A percentile compares a stretch with the other conserved stretches of the same genome.
Conservation (phyloP, 2,888 invertebrate genomes). For the Ramazzottius varieornatus region DNA sequence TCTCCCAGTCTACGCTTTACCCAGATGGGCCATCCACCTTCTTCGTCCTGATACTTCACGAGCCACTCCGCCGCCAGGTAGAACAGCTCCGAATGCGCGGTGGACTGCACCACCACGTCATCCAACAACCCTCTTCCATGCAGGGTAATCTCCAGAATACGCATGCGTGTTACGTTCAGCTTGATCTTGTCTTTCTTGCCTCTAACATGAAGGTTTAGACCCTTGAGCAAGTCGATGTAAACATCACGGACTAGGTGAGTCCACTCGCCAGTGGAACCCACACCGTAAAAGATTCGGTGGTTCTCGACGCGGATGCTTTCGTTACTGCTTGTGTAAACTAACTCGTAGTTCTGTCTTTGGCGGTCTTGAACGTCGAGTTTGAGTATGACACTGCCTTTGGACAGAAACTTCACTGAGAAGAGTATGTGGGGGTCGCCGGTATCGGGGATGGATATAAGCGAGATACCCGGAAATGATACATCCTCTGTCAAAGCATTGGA, state of each 20-base stretch:
- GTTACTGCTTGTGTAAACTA: constrained; percentile 54
- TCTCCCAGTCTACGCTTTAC: constrained; percentile 41
- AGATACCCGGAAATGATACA: not conserved
- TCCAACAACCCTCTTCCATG: constrained; percentile 44
- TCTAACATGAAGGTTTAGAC: constrained; percentile 27
- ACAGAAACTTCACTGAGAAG: not conserved
- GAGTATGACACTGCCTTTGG: not conserved
- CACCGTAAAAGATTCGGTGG: constrained; percentile 56
- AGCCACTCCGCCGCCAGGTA: constrained; percentile 80
- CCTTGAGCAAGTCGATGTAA: constrained; percentile 68
- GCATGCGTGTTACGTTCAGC: constrained; percentile 7
- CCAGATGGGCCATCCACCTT: constrained; percentile 79
- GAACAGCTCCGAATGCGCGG: constrained; percentile 69
- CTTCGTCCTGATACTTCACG: constrained; percentile 44
- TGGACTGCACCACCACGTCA: constrained; percentile 47
- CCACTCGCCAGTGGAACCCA: constrained; percentile 29
- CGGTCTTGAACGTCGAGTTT: constrained; percentile 10
- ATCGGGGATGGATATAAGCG: not conserved
- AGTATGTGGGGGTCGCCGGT: not conserved
- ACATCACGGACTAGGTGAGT: constrained; percentile 42
- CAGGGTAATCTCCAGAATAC: constrained; percentile 19
- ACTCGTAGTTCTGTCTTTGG: constrained; percentile 43
- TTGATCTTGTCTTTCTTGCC: not conserved
- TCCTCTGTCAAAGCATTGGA: not conserved
- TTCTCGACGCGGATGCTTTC: constrained; percentile 41